Conservation (phyloP, 2,888 invertebrate species). For the Gastrophysa polygoni region DNA sequence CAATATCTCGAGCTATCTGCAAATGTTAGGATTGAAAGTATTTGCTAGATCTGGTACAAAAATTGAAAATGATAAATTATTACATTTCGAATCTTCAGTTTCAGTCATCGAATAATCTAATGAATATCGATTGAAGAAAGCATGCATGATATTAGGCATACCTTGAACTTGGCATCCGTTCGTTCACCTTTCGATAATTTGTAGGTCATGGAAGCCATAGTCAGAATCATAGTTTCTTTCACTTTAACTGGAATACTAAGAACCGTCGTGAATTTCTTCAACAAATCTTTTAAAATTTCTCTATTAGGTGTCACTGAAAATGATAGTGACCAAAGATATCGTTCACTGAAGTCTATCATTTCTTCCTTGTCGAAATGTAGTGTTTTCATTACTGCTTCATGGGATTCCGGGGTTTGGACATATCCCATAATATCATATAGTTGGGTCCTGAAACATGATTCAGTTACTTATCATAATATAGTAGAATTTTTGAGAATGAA, state of each 20-base stretch:
- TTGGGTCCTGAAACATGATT: constrained; percentile 59
- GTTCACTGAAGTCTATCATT: constrained; percentile 62
- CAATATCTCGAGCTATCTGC: constrained; percentile 54
- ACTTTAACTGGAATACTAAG: constrained; percentile 64
- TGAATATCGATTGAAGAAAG: too few species aligned
- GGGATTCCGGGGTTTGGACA: constrained; percentile 70
- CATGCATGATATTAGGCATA: too few species aligned
- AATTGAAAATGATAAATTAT: too few species aligned
- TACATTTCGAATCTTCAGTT: too few species aligned
- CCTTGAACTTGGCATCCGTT: neutral
- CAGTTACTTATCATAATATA: neutral
- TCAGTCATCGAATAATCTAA: too few species aligned
- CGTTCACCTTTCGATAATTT: constrained; percentile 53
- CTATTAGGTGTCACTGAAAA: constrained; percentile 69
- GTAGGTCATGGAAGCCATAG: constrained; percentile 67
- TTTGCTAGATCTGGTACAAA: neutral
- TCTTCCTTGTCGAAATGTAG: constrained; percentile 64
- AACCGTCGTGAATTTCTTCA: constrained; percentile 59
- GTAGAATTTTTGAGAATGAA: too few species aligned
- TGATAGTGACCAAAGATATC: constrained; percentile 77
- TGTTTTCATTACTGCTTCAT: constrained; percentile 71
- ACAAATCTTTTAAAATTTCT: constrained; percentile 61
- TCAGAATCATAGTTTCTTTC: constrained; percentile 70
- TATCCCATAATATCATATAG: constrained; percentile 74
- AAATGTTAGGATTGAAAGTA: constrained; percentile 23